Evolutionary conservation across 2,113 vertebrate genomes (phyloP), one percentile per base, ranked within the genome.

Genomic region (Lota lota): DNA sequence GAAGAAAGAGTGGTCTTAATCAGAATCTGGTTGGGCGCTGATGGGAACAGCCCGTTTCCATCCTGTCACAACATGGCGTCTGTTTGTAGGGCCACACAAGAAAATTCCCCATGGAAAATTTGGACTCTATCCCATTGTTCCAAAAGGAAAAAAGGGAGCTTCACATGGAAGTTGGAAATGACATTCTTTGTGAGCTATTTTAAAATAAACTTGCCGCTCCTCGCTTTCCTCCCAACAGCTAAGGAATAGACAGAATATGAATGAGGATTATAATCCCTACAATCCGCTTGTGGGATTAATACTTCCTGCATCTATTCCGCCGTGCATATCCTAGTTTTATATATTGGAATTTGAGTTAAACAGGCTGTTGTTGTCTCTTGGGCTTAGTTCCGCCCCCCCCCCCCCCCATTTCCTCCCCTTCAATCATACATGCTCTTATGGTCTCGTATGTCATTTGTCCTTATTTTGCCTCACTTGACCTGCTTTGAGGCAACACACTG

Each of bases 151-250:
- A 86, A 79, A 60, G 75, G 81, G 82, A 82, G 73, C 88, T 90
- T 89, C 86, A 84, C 88, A 88, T 90, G 89, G 88, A 90, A 83
- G 86, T 83, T 72, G 84, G 89, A 81, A 89, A 88, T 76, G 79
- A 83, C 91, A 87, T 92, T 93, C 91, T 90, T 92, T 90, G 85
- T 85, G 87, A 79, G 87, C 64, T 75, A 87, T 91, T 93, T 89
- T 88, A 94, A 92, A 92, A 92, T 91, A 93, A 92, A 91, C 93
- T 78, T 79, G 78, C 77, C 67, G 89, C 84, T 86, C 83, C 79
- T 80, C 63, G 72, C 79, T 88, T 90, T 80, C 81, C 79, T 79
- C 77, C 77, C 63, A 69, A 87, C 81, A 67, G 73, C 70, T 80
- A 78, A 76, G 75, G 83, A 85, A 80, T 70, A 79, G 69, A 80